A percentile compares a stretch with the other conserved stretches of the same genome.
Evolutionary conservation across 2,888 invertebrate species (phyloP).

Genomic region (Scotopteryx bipunctaria): DNA sequence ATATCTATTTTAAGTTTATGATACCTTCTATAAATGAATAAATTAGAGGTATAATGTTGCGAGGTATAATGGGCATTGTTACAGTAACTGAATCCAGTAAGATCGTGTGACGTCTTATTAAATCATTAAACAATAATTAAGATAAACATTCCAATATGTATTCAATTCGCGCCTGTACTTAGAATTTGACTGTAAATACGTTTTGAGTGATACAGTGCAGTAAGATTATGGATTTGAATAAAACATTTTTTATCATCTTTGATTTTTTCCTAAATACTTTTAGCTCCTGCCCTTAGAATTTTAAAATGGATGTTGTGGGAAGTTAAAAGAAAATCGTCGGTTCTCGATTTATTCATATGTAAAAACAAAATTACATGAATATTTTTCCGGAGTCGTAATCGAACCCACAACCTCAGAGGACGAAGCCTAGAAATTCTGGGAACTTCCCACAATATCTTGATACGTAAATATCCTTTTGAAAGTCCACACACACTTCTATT

Average conservation of each 20-base stretch:
- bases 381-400: too few species aligned
- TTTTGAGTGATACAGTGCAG: conserved; percentile 66
- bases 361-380: too few species aligned
- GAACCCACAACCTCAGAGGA: too few species aligned
- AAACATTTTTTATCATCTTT: conserved; percentile 62
- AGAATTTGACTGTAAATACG: conserved; percentile 73
- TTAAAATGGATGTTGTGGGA: too few species aligned
- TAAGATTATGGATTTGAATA: conserved; percentile 78
- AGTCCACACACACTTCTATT: too few species aligned
- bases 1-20: too few species aligned
- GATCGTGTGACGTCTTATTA: conserved; percentile 12
- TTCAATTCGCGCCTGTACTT: conserved; percentile 55
- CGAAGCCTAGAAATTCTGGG: too few species aligned
- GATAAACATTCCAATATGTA: conserved; percentile 37
- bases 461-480: too few species aligned
- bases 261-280: neutral
- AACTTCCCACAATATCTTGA: too few species aligned
- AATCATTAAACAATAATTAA: conserved; percentile 18
- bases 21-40: too few species aligned
- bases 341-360: too few species aligned
- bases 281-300: neutral
- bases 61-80: neutral
- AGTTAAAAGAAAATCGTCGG: too few species aligned
- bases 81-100: conserved; percentile 3
- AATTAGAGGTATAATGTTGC: neutral